Evolutionary conservation across 1,140 invertebrate genomes (phyloP).

Genomic region (Drosophila kurseongensis): DNA sequence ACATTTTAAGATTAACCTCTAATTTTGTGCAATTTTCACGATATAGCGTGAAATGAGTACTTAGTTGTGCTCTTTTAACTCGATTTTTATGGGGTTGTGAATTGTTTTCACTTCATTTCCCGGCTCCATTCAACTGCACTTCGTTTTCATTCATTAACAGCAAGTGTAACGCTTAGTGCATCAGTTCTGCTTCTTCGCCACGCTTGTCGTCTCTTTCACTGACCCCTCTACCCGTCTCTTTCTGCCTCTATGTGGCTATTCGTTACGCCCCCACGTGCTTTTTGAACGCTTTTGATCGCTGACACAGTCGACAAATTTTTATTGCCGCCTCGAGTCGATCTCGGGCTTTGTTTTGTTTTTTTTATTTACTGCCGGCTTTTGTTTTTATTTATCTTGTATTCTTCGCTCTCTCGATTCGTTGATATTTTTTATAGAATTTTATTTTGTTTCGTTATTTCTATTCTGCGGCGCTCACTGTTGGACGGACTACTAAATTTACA

Average conservation of each 20-base stretch:
- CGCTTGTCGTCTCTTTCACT: conserved; percentile 4
- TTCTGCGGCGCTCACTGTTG: conserved; percentile 28
- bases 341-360: conserved; percentile 45
- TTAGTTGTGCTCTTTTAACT: background rate
- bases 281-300: conserved; percentile 38
- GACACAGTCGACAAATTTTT: conserved; percentile 57
- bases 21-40: conserved; percentile 1
- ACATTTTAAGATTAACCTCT: too few species aligned
- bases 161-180: conserved; percentile 29
- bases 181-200: conserved; percentile 32
- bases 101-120: conserved; percentile 46
- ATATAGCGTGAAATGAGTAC: conserved; percentile 1
- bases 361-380: conserved; percentile 68
- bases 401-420: conserved; percentile 16
- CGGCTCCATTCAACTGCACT: conserved; percentile 29
- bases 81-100: conserved; percentile 3
- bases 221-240: conserved; percentile 1
- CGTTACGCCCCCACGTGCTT: conserved; percentile 48
- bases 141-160: conserved; percentile 43
- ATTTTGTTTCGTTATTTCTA: conserved; percentile 30
- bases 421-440: conserved; percentile 20
- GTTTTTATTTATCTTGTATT: conserved; percentile 38
- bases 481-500: conserved; percentile 62
- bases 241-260: conserved; percentile 23
- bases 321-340: conserved; percentile 42